Conservation (phyloP, 2,888 invertebrate genomes). For the Prosapia bicincta region DNA sequence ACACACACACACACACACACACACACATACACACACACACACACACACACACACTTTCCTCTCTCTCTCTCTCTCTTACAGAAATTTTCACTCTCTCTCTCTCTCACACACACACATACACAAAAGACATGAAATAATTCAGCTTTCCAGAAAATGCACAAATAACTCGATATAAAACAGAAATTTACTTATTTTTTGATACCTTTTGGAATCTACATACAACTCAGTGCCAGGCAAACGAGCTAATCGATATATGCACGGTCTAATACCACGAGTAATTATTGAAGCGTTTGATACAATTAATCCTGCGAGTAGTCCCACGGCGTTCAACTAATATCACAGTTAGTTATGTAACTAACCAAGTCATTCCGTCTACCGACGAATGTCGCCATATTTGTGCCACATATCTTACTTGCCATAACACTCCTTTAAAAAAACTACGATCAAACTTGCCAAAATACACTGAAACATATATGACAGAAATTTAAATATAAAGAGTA, state of each 20-base stretch:
- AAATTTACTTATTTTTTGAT: conserved; percentile 56
- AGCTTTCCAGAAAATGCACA: too few species aligned
- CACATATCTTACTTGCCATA: conserved; percentile 68
- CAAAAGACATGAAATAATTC: too few species aligned
- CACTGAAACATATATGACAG: too few species aligned
- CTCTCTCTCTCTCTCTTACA: too few species aligned
- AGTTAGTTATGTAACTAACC: conserved; percentile 73
- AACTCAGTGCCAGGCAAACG: conserved; percentile 69
- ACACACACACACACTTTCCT: too few species aligned
- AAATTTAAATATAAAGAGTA: too few species aligned
- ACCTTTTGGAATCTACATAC: conserved; percentile 68
- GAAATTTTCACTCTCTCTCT: too few species aligned
- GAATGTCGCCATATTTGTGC: conserved; percentile 69
- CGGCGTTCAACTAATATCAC: conserved; percentile 68
- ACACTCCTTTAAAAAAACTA: conserved; percentile 78
- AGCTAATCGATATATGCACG: conserved; percentile 67
- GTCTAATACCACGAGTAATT: conserved; percentile 65
- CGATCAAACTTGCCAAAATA: conserved; percentile 76
- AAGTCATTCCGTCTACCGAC: conserved; percentile 73
- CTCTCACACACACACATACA: too few species aligned
- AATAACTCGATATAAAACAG: too few species aligned
- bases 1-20: too few species aligned
- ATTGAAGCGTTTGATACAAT: conserved; percentile 68
- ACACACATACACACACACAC: too few species aligned
- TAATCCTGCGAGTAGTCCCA: conserved; percentile 74